phyloP scores from a whole-genome alignment of 2,113 vertebrate genomes.

The Pedetes capensis region DNA sequence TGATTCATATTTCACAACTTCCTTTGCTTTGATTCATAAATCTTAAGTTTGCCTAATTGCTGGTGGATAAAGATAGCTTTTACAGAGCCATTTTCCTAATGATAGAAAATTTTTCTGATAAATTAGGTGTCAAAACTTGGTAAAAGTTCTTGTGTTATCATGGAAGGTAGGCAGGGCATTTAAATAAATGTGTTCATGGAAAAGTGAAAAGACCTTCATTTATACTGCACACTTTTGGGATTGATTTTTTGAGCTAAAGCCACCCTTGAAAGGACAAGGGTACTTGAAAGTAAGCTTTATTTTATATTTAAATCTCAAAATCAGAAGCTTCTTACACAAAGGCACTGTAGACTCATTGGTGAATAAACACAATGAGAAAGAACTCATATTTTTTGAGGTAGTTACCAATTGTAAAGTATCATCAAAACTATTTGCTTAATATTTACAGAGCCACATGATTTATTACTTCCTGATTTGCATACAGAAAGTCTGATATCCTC shows the following conservation, averaged over 20 bases:
- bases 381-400: background rate
- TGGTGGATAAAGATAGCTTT: slow-evolving; percentile 15
- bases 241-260: slow-evolving; percentile 50
- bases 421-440: background rate
- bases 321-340: slow-evolving; percentile 7
- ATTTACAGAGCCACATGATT: background rate
- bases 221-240: background rate
- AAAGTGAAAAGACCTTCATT: background rate
- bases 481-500: background rate
- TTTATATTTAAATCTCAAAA: slow-evolving; percentile 61
- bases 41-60: slow-evolving; percentile 52
- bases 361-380: background rate
- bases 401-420: background rate
- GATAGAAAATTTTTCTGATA: slow-evolving; percentile 37
- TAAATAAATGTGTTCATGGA: background rate
- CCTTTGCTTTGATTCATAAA: slow-evolving; percentile 28
- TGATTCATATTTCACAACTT: slow-evolving; percentile 35
- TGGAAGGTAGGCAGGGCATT: background rate
- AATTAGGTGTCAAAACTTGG: slow-evolving; percentile 1
- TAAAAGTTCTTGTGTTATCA: background rate
- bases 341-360: background rate
- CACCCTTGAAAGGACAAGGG: slow-evolving; percentile 35
- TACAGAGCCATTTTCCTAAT: slow-evolving; percentile 56
- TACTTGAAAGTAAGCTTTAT: slow-evolving; percentile 47
- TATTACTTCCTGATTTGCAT: background rate